Evolutionary conservation across 2,797 vertebrate species (phyloP).

Genomic region (Gastrophryne carolinensis): DNA sequence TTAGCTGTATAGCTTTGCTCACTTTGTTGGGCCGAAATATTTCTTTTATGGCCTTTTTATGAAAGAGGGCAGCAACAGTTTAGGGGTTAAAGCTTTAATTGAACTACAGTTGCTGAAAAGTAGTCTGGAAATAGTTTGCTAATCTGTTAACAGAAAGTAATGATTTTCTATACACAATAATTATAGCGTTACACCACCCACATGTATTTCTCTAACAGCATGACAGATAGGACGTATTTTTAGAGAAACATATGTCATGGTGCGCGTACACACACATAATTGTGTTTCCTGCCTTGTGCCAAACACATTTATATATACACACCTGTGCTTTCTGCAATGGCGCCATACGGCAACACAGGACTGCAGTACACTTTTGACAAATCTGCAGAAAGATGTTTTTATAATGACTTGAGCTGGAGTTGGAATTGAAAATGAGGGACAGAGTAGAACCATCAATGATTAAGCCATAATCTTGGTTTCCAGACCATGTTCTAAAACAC

Average conservation of each 20-base stretch:
- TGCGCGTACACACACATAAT: not conserved
- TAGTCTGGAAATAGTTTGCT: not conserved
- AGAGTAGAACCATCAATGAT: conserved; percentile 92
- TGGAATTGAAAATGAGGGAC: conserved; percentile 87
- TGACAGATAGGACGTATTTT: not conserved
- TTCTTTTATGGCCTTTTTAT: too few relatives aligned
- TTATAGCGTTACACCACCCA: not conserved
- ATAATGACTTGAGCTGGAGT: conserved; percentile 78
- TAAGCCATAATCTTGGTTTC: conserved; percentile 86
- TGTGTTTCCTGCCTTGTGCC: not conserved
- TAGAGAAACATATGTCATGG: not conserved
- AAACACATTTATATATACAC: conserved; percentile 3
- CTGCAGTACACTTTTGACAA: conserved; percentile 89
- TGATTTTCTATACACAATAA: not conserved
- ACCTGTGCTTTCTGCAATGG: conserved; percentile 96
- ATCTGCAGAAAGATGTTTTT: conserved; percentile 90
- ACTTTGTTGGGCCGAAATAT: too few relatives aligned
- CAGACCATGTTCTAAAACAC: conserved; percentile 79
- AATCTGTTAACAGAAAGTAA: not conserved
- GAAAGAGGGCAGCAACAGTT: not conserved
- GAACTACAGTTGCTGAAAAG: not conserved
- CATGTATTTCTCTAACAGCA: not conserved
- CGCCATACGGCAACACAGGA: conserved; percentile 97
- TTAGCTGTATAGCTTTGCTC: too few relatives aligned
- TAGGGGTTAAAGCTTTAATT: not conserved